These are phyloP conservation scores for Leptinotarsa rubiginosa DNA, from an alignment of 2,888 invertebrate species.

Conservation along the genomic window DNA sequence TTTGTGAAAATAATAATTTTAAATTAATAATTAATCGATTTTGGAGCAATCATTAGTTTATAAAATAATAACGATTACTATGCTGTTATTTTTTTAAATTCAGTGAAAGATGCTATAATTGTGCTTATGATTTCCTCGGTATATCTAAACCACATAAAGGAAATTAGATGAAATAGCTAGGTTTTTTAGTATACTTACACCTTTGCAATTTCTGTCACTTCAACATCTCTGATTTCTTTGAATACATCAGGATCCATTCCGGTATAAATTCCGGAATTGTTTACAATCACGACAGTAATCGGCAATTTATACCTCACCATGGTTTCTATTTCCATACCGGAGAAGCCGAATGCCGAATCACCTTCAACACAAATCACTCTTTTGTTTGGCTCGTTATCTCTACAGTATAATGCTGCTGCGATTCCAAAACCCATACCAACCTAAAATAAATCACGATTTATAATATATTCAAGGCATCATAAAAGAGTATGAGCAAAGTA, in stretches of 20 bases:
- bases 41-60: no score
- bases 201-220: conserved; percentile 75
- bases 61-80: no score
- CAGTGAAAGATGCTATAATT: no score
- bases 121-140: no score
- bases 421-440: conserved; percentile 91
- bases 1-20: no score
- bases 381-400: conserved; percentile 83
- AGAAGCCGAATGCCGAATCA: conserved; percentile 98
- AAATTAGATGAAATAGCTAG: no score
- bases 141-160: no score
- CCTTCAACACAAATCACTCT: conserved; percentile 94
- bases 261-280: conserved; percentile 95
- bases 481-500: no score
- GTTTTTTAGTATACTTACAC: conserved; percentile 71
- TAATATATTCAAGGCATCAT: not conserved
- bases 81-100: no score
- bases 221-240: conserved; percentile 72
- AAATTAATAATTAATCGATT: no score
- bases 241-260: conserved; percentile 85
- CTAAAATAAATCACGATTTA: conserved; percentile 57
- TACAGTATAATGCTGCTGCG: conserved; percentile 91
- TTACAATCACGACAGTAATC: conserved; percentile 89
- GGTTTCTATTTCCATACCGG: conserved; percentile 98
- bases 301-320: conserved; percentile 94